A percentile compares a stretch with the other conserved stretches of the same genome.
Evolutionary conservation across 2,113 vertebrate species (phyloP).

Genomic region (Ameiurus melas): DNA sequence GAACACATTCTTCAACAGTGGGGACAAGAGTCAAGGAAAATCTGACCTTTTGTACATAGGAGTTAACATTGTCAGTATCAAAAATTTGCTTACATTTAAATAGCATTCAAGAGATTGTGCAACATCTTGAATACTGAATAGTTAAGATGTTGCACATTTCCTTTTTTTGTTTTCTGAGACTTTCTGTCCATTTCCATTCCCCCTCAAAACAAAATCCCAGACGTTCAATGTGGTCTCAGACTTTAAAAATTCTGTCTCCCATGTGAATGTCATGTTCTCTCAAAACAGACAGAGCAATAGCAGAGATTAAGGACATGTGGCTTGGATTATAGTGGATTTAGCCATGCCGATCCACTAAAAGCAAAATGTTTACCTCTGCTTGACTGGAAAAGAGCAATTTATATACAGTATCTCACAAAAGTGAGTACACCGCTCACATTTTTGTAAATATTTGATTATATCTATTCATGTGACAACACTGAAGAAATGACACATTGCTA

Average conservation of each 20-base stretch:
- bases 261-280: slow-evolving; percentile 50
- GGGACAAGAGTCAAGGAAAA: not conserved
- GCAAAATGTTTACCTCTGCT: slow-evolving; percentile 52
- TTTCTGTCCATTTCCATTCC: not conserved
- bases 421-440: too few species aligned
- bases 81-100: not conserved
- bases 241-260: slow-evolving; percentile 4
- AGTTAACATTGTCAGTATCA: not conserved
- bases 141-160: not conserved
- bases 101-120: not conserved
- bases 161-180: not conserved
- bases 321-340: slow-evolving; percentile 74
- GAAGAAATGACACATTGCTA: too few species aligned
- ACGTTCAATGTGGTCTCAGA: not conserved
- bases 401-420: too few species aligned
- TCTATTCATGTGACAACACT: too few species aligned
- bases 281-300: slow-evolving; percentile 59
- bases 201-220: too few species aligned
- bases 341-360: slow-evolving; percentile 67
- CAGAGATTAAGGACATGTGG: slow-evolving; percentile 70
- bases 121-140: not conserved
- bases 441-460: too few species aligned
- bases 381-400: slow-evolving; percentile 3
- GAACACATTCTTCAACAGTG: not conserved
- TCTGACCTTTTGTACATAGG: not conserved